A percentile compares a stretch with the other conserved stretches of the same genome.
phyloP scores from a whole-genome alignment of 2,888 invertebrate species.

The Lycaena phlaeas region DNA sequence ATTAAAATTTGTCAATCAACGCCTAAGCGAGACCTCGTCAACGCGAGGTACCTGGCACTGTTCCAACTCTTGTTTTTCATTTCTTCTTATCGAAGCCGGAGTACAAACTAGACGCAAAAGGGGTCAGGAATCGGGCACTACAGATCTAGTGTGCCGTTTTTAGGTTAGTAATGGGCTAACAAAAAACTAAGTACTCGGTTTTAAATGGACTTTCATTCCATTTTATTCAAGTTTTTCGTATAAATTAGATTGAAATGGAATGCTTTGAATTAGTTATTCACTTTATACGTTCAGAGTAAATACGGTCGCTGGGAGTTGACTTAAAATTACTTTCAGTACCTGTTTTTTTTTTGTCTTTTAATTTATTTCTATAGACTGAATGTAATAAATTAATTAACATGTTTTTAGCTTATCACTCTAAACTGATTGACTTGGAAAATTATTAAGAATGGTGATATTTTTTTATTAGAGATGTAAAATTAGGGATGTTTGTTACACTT shows the following conservation, averaged over 20 bases:
- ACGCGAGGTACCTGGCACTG: not conserved
- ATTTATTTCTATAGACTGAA: no score
- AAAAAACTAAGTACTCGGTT: constrained; percentile 4
- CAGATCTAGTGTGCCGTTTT: constrained; percentile 7
- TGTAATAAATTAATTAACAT: no score
- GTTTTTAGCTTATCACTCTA: no score
- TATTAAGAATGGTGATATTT: no score
- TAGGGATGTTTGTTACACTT: no score
- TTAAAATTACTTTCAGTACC: not conserved
- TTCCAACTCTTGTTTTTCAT: constrained; percentile 3
- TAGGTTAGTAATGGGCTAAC: constrained; percentile 8
- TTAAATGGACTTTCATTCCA: constrained; percentile 1
- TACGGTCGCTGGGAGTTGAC: not conserved
- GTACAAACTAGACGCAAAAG: not conserved
- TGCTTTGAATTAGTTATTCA: no score
- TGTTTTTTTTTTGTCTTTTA: no score
- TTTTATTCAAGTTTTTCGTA: constrained; percentile 1
- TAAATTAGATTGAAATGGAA: constrained; percentile 1
- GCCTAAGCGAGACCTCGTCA: not conserved
- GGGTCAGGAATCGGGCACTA: constrained; percentile 3
- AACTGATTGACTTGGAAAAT: no score
- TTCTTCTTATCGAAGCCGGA: constrained; percentile 5
- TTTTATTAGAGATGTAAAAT: no score
- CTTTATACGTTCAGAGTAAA: not conserved
- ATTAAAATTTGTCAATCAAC: constrained; percentile 3